These are phyloP conservation scores for Manduca sexta DNA, from an alignment of 1,140 invertebrate genomes.

Conservation along the genomic window DNA sequence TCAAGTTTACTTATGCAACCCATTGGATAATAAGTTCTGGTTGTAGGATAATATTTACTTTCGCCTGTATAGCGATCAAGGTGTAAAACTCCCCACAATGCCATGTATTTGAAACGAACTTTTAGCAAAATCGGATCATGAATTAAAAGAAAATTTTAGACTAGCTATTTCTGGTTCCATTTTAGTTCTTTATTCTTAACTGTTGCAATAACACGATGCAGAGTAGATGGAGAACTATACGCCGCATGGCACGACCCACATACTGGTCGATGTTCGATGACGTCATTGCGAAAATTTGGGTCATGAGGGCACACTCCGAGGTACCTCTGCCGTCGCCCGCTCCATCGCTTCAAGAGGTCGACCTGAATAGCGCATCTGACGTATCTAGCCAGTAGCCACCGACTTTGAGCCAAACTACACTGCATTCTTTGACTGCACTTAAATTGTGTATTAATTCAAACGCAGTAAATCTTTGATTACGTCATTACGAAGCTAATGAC, in stretches of 20 bases:
- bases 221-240: slow-evolving; percentile 9
- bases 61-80: too few relatives aligned
- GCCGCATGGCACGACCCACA: slow-evolving; percentile 43
- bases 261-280: slow-evolving; percentile 49
- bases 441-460: too few relatives aligned
- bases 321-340: slow-evolving; percentile 17
- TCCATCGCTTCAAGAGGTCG: slow-evolving; percentile 30
- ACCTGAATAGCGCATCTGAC: slow-evolving; percentile 23
- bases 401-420: neutral
- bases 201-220: slow-evolving; percentile 10
- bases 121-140: too few relatives aligned
- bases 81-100: too few relatives aligned
- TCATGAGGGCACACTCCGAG: slow-evolving; percentile 45
- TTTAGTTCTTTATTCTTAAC: slow-evolving; percentile 13
- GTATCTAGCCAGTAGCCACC: neutral
- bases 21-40: too few relatives aligned
- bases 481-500: too few relatives aligned
- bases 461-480: too few relatives aligned
- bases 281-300: slow-evolving; percentile 60
- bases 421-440: neutral
- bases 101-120: too few relatives aligned
- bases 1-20: too few relatives aligned
- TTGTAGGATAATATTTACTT: too few relatives aligned
- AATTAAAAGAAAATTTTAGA: too few relatives aligned
- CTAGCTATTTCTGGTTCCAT: too few relatives aligned